A percentile compares a stretch with the other conserved stretches of the same genome.
Evolutionary conservation across 2,888 invertebrate genomes (phyloP).

Genomic region (Mythimna loreyi): DNA sequence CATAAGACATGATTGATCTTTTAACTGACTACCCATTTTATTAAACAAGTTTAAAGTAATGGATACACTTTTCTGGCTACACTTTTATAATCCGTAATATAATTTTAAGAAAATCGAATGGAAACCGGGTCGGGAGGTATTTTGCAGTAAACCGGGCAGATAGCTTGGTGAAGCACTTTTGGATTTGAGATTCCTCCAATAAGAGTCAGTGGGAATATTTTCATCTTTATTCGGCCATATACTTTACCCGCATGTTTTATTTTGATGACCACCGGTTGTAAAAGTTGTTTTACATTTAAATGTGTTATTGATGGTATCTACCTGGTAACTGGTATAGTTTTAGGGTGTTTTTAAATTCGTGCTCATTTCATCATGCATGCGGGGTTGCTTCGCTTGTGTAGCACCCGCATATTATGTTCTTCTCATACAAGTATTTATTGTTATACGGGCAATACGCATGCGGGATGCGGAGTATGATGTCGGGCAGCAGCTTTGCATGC

Average conservation of each 20-base stretch:
- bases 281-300: background rate
- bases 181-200: conserved; percentile 35
- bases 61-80: conserved; percentile 3
- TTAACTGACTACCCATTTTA: background rate
- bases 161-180: conserved; percentile 32
- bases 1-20: background rate
- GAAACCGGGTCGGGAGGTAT: conserved; percentile 13
- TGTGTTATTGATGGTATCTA: background rate
- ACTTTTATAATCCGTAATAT: conserved; percentile 36
- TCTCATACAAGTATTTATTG: no score
- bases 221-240: conserved; percentile 19
- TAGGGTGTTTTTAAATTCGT: no score
- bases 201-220: conserved; percentile 23
- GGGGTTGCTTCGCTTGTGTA: no score
- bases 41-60: conserved; percentile 1
- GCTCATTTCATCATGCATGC: no score
- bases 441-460: no score
- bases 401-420: no score
- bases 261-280: background rate
- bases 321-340: no score
- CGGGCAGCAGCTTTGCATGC: no score
- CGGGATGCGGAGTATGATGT: no score
- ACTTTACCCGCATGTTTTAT: background rate
- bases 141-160: conserved; percentile 48
- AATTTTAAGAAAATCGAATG: conserved; percentile 34